Evolutionary conservation across 2,888 invertebrate species (phyloP), one percentile per base, ranked within the genome.

Genomic region (Acanthosepion lycidas): DNA sequence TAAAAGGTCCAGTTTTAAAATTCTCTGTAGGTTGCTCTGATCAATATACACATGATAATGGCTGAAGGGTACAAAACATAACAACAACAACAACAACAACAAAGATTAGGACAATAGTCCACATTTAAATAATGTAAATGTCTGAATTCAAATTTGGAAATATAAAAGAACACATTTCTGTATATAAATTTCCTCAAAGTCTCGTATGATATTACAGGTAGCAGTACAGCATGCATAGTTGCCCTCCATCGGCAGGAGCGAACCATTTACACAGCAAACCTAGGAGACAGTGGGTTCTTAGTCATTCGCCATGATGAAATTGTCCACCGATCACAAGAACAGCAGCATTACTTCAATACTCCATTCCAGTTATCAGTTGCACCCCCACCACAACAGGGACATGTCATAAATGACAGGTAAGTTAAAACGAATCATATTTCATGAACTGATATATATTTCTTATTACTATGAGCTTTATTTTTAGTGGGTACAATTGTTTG

Each of bases 281-380:
- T 99, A 96, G 99, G 99, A n/a, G 99, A 99, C 98, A 99, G 99
- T 97, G 99, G 99, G 28, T 99, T 99, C 97, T 98, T 99, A 98
- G 98, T 99, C 33, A 96, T 97, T 28, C 96, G 97, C 48, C 96
- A 97, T 94, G 96, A 96, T 12, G 96, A 97, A 95, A 96, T 99
- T 48, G 98, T 99, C 53, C 99, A 99, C 97, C 98, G 99, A 95
- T 99, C 99, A 9, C 98, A 99, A 96, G 99, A 99, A 97, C 99
- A 99, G 97, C 99, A 99, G 97, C 99, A 99, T 97, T 99, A 99
- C 98, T 99, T 99, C 98, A 99, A 99, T 98, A 99, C 99, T 91
- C 99, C 99, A 8, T 99, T 99, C 98, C 99, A 99, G 98, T 98
- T 99, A 95, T 99, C 99, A 94, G 98, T 99, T 96, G 99, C 99